Percentiles rank a stretch among this genome's conserved stretches.
These are phyloP conservation scores for Apodemus agrarius DNA, from an alignment of 2,797 vertebrate species.

Conservation along the genomic window DNA sequence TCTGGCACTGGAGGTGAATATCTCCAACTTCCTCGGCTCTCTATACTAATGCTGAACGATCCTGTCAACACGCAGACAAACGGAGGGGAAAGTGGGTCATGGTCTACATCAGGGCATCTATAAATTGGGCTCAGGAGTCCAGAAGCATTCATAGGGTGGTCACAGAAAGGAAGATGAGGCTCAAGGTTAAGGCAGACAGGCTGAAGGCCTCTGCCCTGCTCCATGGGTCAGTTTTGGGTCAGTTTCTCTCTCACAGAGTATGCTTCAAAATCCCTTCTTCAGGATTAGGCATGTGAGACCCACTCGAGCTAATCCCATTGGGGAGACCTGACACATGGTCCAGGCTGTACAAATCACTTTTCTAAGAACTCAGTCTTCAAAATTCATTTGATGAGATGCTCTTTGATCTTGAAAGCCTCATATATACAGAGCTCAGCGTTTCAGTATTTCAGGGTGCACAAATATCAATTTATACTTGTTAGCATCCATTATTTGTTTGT, in stretches of 20 bases:
- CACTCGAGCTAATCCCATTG: background rate
- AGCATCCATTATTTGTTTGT: background rate
- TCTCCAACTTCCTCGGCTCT: conserved; percentile 82
- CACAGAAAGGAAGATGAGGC: conserved; percentile 54
- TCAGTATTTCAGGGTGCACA: background rate
- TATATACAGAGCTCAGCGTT: background rate
- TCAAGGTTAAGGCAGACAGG: background rate
- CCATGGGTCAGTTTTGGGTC: background rate
- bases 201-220: background rate
- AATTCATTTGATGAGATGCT: background rate
- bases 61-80: conserved; percentile 77
- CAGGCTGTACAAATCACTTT: background rate
- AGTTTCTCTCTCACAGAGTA: background rate
- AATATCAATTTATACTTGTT: background rate
- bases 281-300: background rate
- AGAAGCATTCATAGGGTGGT: background rate
- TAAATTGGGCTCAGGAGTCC: conserved; percentile 1
- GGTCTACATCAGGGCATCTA: conserved; percentile 20
- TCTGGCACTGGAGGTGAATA: conserved; percentile 80
- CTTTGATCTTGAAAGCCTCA: background rate
- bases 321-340: background rate
- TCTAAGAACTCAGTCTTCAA: background rate
- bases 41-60: conserved; percentile 74
- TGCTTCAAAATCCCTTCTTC: background rate
- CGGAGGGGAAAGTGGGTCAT: background rate